phyloP scores from a whole-genome alignment of 1,140 invertebrate species.

The Tetraneura akinire region DNA sequence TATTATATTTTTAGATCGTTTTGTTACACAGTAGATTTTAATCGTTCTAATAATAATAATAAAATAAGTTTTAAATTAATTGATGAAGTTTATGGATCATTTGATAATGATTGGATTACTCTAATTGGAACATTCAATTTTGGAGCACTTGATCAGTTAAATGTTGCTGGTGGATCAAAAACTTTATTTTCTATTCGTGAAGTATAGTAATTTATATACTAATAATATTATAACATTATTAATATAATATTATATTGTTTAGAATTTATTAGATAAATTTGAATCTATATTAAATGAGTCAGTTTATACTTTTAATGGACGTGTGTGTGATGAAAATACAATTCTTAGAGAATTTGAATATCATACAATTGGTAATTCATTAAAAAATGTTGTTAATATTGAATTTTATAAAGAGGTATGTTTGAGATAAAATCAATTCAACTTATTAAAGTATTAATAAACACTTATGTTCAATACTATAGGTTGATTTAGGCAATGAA shows the following conservation, averaged over 20 bases:
- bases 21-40: conserved; percentile 45
- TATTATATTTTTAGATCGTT: conserved; percentile 10
- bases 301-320: conserved; percentile 23
- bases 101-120: conserved; percentile 35
- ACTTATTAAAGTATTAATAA: background rate
- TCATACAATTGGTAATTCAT: background rate
- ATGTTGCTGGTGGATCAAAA: conserved; percentile 39
- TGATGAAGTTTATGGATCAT: background rate
- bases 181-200: conserved; percentile 31
- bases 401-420: conserved; percentile 27
- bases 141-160: conserved; percentile 17
- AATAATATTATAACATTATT: background rate
- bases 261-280: conserved; percentile 41
- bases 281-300: conserved; percentile 5
- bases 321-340: conserved; percentile 35
- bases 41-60: background rate
- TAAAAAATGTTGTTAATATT: conserved; percentile 38
- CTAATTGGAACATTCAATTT: conserved; percentile 47
- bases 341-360: conserved; percentile 16
- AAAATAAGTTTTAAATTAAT: conserved; percentile 9
- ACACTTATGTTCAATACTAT: background rate
- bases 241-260: background rate
- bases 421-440: background rate
- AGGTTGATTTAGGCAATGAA: conserved; percentile 18
- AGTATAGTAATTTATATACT: background rate